Evolutionary conservation across 2,888 invertebrate species (phyloP), one percentile per base, ranked within the genome.

Genomic region (Athalia rosae): DNA sequence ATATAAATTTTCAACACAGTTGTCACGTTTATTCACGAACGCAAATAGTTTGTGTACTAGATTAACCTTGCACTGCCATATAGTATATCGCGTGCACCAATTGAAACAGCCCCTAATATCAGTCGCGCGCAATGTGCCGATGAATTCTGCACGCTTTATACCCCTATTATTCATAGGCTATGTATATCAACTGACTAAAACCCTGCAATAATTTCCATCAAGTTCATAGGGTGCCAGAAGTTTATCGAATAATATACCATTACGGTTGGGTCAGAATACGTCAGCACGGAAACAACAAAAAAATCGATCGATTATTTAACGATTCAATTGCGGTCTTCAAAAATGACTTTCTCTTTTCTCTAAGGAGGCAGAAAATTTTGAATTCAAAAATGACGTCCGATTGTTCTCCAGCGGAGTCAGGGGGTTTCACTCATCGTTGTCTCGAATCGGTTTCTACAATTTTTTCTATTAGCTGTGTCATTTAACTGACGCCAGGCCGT

Each of bases 391-490:
- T 11, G 3, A 53, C 7, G 53, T 7, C 0, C 9, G 11, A 11
- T 11, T 9, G 48, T 48, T 50, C 9, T 9, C 4, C 67, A 67
- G 8, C 53, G 48, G 4, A 50, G 67, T 15, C 28, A 50, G 9
- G n/a, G n/a, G 8, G 28, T 28, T 28, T 28, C 3, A 8, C 9
- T 15, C 41, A 8, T 7, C 28, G 28, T 53, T 53, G 50, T 53
- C 11, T 53, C 67, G 50, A 43, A 13, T 71, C 56, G 1, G 1
- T 45, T n/a, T 56, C 58, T 45, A 43, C 69, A 71, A 71, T 71
- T 71, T 71, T 71, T 71, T 13, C 56, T 56, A 58, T 71, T 15
- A 66, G 9, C 43, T 58, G n/a, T 53, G 13, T 71, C 4, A 58
- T 56, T 56, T 58, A 71, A 6, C 28, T 56, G 13, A 15, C 41